Base-by-base conservation (phyloP, 2,113 vertebrate genomes). In the Hiodon alosoides region DNA sequence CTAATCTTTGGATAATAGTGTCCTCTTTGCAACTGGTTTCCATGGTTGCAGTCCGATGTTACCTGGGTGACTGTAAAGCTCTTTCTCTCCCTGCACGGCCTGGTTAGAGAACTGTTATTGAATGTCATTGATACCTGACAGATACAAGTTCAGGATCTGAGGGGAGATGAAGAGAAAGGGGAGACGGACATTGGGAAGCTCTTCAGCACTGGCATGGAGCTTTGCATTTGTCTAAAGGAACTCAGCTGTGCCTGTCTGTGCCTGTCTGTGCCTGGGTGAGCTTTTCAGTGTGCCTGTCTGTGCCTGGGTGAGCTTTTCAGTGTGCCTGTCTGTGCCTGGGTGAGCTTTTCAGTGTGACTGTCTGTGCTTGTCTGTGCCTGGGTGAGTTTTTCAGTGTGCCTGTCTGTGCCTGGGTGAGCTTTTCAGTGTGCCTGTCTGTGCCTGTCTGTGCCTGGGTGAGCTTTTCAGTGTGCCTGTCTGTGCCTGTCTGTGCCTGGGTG, bases 371-470 rank as follows among this genome's bases (percentile, higher is more conserved):
- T n/a, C 4, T 16, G n/a, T 17, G n/a, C 5, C 1, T 69, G 50
- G 51, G 67, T 51, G 4, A 52, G 14, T 2, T 48, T 69, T 48
- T 62, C 3, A 14, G 70, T 13, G 54, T 72, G 73, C 7, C 4
- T 53, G 50, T 52, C 48, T 14, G 13, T 14, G 67, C 5, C 1
- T 69, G 50, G 51, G 67, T 51, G 4, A 52, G 14, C 16, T 48
- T 69, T 48, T 62, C 3, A 14, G 70, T 13, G 54, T 72, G 73
- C 16, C 54, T 59, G 65, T 46, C 48, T 76, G 64, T 71, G 64
- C 73, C 48, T 76, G 75, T 79, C 74, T 79, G 64, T 72, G 68
- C 79, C 66, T 47, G 71, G 58, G 73, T 62, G 66, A 70, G 17
- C 50, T 13, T 69, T 10, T 73, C 58, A 67, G 7, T 61, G 61